Evolutionary conservation across 2,113 vertebrate genomes (phyloP), one percentile per base, ranked within the genome.

Genomic region (Microtus ochrogaster): DNA sequence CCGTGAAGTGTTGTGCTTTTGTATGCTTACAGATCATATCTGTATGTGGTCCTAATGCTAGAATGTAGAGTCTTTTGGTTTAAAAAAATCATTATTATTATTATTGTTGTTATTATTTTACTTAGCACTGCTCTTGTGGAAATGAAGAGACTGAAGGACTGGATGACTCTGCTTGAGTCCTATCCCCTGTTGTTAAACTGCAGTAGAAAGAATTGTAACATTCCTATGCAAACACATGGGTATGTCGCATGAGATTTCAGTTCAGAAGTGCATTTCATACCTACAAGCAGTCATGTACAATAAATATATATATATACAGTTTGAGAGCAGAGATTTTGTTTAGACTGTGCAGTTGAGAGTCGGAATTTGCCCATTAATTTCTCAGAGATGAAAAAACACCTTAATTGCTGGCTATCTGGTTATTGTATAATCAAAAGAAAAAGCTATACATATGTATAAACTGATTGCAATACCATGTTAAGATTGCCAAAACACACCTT

Each of bases 211-310:
- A 98, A 99, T 98, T 97, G 92, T 96, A 98, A 98, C 98, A 98
- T 99, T 98, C 97, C 97, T 98, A 98, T 99, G 98, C 99, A 99
- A 99, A 99, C 99, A 99, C 98, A 99, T 98, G 99, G 99, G 98
- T 98, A 99, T 99, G 99, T 98, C 99, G 99, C 98, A 99, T 99
- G 98, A 98, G 98, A 99, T 99, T 99, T 99, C 99, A 99, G 98
- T 99, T 99, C 98, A 99, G 99, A 99, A 99, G 99, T 99, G 99
- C 99, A 99, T 99, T 99, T 99, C 99, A 99, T 99, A 99, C 98
- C 99, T 99, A 99, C 98, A 99, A 99, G 99, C 99, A 99, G 99
- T 99, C 99, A 99, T 99, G 99, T 99, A 99, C 99, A 99, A 99
- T 98, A 99, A 98, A 55, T 55, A 55, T 55, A 55, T 55, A 55